phyloP scores from a whole-genome alignment of 2,888 invertebrate species.

The Tribolium freemani region DNA sequence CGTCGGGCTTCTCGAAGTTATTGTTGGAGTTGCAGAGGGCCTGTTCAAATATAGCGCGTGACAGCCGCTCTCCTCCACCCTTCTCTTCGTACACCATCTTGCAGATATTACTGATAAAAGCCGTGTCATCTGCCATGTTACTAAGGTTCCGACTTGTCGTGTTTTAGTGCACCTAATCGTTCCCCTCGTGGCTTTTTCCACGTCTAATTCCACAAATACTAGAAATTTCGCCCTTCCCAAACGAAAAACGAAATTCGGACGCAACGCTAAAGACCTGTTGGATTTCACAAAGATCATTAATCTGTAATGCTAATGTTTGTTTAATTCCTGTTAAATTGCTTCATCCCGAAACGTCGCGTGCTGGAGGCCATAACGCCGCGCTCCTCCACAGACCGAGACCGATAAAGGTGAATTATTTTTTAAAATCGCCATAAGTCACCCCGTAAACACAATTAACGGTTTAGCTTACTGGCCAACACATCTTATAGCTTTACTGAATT shows the following conservation, averaged over 20 bases:
- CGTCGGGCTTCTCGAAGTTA: conserved; percentile 32
- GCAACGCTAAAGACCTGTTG: conserved; percentile 26
- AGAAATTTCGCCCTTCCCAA: neutral
- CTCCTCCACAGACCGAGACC: too few species aligned
- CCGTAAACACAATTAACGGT: too few species aligned
- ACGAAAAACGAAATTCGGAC: neutral
- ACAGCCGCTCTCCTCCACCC: conserved; percentile 34
- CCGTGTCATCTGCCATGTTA: conserved; percentile 49
- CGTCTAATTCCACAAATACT: neutral
- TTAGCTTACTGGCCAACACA: too few species aligned
- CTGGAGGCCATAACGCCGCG: too few species aligned
- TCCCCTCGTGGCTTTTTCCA: neutral
- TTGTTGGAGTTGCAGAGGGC: conserved; percentile 34
- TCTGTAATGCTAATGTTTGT: conserved; percentile 39
- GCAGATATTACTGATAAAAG: conserved; percentile 49
- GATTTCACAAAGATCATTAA: conserved; percentile 50
- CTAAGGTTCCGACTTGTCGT: conserved; percentile 21
- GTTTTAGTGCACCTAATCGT: conserved; percentile 33
- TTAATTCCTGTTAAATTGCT: too few species aligned
- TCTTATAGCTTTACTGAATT: too few species aligned
- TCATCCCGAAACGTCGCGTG: too few species aligned
- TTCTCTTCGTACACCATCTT: conserved; percentile 44
- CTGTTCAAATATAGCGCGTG: conserved; percentile 44
- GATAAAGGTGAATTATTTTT: too few species aligned
- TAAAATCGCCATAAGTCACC: too few species aligned